These are phyloP conservation scores for Micromesistius poutassou DNA, from an alignment of 2,797 vertebrate genomes.

Conservation along the genomic window DNA sequence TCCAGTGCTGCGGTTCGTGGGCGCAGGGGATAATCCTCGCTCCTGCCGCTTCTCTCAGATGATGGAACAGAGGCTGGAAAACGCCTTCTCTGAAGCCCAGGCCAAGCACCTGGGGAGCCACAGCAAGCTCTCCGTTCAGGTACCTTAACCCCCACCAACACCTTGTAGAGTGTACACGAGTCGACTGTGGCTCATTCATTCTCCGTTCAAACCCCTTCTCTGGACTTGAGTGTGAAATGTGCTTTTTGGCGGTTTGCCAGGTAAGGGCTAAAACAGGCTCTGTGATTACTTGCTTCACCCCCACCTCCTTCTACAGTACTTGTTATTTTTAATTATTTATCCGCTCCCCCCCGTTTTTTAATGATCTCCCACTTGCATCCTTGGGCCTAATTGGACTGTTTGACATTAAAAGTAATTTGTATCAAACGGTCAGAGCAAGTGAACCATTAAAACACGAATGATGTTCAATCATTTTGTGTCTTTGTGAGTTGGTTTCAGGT, in stretches of 20 bases:
- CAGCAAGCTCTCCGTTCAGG: slow-evolving; percentile 87
- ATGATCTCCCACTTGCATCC: slow-evolving; percentile 48
- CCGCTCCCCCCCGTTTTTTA: slow-evolving; percentile 48
- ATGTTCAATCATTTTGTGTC: neutral
- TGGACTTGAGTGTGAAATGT: neutral
- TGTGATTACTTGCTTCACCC: neutral
- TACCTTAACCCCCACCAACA: slow-evolving; percentile 45
- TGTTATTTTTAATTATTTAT: neutral
- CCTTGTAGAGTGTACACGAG: neutral
- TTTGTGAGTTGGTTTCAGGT: neutral
- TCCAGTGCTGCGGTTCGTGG: slow-evolving; percentile 93
- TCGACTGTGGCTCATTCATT: neutral
- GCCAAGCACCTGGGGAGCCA: slow-evolving; percentile 80
- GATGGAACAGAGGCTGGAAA: slow-evolving; percentile 92
- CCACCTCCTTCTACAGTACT: neutral
- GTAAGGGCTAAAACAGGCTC: slow-evolving; percentile 28
- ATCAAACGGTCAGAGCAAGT: neutral
- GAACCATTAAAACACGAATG: neutral
- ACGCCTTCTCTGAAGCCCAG: slow-evolving; percentile 90
- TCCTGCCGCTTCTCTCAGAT: slow-evolving; percentile 92
- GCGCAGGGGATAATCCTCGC: slow-evolving; percentile 83
- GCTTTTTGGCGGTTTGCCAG: slow-evolving; percentile 28
- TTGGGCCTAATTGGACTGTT: slow-evolving; percentile 39
- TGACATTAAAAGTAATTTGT: slow-evolving; percentile 25
- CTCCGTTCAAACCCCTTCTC: neutral